These are phyloP conservation scores for Ambastaia sidthimunki DNA, from an alignment of 2,797 vertebrate genomes.

Conservation along the genomic window DNA sequence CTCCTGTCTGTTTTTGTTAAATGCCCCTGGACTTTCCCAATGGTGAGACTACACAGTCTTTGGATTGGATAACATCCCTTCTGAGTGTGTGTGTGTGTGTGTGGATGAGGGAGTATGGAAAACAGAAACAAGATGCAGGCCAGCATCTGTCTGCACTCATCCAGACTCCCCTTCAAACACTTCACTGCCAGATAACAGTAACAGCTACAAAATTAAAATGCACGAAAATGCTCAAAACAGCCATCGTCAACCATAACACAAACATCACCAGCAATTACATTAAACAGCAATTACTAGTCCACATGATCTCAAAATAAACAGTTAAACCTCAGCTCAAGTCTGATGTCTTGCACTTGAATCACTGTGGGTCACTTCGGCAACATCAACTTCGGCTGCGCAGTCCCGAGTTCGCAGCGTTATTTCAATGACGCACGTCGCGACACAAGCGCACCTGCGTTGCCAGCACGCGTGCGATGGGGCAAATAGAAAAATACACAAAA, in stretches of 20 bases:
- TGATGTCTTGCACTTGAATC: background rate
- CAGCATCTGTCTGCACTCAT: background rate
- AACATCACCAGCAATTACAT: conserved; percentile 16
- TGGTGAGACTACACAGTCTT: background rate
- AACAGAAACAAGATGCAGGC: background rate
- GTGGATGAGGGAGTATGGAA: conserved; percentile 14
- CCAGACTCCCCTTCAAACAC: background rate
- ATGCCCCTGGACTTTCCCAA: conserved; percentile 15
- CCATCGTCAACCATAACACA: conserved; percentile 8
- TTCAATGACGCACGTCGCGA: conserved; percentile 44
- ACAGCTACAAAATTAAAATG: background rate
- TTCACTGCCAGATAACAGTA: background rate
- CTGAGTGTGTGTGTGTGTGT: background rate
- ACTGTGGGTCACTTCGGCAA: conserved; percentile 47
- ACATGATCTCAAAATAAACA: background rate
- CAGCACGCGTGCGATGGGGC: conserved; percentile 3
- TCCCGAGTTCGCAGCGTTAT: conserved; percentile 60
- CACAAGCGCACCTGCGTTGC: conserved; percentile 12
- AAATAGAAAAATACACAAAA: conserved; percentile 30
- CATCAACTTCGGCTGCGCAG: conserved; percentile 62
- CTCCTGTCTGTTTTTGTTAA: background rate
- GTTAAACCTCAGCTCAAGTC: background rate
- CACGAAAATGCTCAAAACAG: background rate
- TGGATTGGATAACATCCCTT: conserved; percentile 24
- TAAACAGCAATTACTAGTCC: background rate